Evolutionary conservation across 2,888 invertebrate genomes (phyloP).

Genomic region (Orgyia antiqua): DNA sequence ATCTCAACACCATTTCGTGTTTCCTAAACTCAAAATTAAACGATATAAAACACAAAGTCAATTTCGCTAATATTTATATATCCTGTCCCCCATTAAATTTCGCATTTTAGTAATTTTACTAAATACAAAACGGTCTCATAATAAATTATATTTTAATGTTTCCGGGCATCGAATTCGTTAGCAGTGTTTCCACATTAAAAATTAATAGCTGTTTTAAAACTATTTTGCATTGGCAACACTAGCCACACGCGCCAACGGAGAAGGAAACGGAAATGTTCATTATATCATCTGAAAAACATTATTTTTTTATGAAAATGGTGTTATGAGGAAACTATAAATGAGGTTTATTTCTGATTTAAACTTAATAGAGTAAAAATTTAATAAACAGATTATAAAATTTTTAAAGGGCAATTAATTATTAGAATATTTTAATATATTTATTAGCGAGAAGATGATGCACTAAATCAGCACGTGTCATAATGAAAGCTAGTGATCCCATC

Average conservation of each 20-base stretch:
- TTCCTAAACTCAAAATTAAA: conserved; percentile 41
- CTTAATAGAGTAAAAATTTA: conserved; percentile 13
- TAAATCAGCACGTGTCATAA: no score
- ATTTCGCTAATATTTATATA: conserved; percentile 65
- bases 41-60: conserved; percentile 47
- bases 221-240: conserved; percentile 70
- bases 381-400: conserved; percentile 15
- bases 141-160: conserved; percentile 74
- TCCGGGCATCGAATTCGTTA: conserved; percentile 63
- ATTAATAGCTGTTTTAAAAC: conserved; percentile 68
- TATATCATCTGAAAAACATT: conserved; percentile 62
- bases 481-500: no score
- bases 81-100: conserved; percentile 58
- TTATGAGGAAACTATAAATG: conserved; percentile 63
- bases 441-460: no score
- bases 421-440: no score
- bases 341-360: conserved; percentile 43
- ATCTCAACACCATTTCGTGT: conserved; percentile 43
- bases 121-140: conserved; percentile 60
- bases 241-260: conserved; percentile 37
- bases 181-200: conserved; percentile 68
- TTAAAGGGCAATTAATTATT: conserved; percentile 15
- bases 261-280: conserved; percentile 67
- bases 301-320: conserved; percentile 51
- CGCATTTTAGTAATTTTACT: conserved; percentile 67